phyloP scores from a whole-genome alignment of 2,797 vertebrate genomes.

The Artibeus jamaicensis region DNA sequence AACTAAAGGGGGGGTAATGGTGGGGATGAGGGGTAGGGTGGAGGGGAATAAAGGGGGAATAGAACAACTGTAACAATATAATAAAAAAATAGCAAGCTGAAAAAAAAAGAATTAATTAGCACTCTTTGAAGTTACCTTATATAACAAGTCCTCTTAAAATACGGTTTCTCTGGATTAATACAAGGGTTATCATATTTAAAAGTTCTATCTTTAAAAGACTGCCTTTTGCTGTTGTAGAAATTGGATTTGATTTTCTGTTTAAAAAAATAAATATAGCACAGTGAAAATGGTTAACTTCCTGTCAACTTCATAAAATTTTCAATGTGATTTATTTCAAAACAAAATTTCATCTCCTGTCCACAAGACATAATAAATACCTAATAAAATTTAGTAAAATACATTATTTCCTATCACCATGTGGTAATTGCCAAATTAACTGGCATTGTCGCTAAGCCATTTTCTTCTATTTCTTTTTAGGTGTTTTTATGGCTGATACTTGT shows the following conservation, averaged over 20 bases:
- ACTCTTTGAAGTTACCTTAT: no score
- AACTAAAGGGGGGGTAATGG: no score
- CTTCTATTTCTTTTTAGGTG: background rate
- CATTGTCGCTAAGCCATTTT: background rate
- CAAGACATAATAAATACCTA: conserved; percentile 44
- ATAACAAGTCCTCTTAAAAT: background rate
- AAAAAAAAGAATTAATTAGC: background rate
- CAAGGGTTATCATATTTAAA: background rate
- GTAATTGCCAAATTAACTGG: conserved; percentile 60
- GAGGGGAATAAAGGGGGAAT: no score
- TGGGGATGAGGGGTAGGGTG: no score
- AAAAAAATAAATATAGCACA: background rate
- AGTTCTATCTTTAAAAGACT: background rate
- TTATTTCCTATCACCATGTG: conserved; percentile 36
- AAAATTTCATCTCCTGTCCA: background rate
- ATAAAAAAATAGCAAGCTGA: no score
- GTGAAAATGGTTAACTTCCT: background rate
- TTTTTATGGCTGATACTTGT: conserved; percentile 38
- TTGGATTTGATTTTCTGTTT: conserved; percentile 7
- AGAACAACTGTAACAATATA: no score
- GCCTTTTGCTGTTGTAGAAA: background rate
- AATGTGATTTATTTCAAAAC: conserved; percentile 4
- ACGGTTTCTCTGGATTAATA: background rate
- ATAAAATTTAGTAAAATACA: conserved; percentile 33
- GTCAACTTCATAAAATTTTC: background rate